Evolutionary conservation across 1,140 invertebrate species (phyloP).

Genomic region (Bombus confusus): DNA sequence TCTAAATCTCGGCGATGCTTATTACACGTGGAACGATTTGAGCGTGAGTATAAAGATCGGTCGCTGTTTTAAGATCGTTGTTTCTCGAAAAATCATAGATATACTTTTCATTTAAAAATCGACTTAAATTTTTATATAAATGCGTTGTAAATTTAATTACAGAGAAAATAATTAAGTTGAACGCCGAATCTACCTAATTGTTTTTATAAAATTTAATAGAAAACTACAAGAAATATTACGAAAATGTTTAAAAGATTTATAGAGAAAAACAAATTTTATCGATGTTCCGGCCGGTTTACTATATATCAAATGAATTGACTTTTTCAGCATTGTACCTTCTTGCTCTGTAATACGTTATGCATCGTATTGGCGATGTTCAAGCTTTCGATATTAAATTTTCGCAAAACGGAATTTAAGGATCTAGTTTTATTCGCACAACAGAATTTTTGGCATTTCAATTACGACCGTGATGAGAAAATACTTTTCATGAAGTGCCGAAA

Average conservation of each 20-base stretch:
- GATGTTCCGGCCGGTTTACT: not conserved
- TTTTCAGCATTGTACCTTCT: conserved; percentile 42
- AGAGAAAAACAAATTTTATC: not conserved
- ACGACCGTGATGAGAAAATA: conserved; percentile 32
- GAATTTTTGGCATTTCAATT: conserved; percentile 56
- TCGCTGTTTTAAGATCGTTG: not conserved
- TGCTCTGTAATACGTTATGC: conserved; percentile 36
- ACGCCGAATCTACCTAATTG: not conserved
- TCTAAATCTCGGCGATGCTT: conserved; percentile 44
- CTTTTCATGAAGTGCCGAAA: conserved; percentile 40
- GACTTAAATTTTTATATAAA: not conserved
- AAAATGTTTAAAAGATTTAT: not conserved
- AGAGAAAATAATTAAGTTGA: not conserved
- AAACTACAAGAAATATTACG: not conserved
- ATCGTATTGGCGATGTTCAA: conserved; percentile 50
- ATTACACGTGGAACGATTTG: conserved; percentile 41
- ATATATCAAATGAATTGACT: not conserved
- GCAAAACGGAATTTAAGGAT: conserved; percentile 25
- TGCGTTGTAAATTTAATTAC: not conserved
- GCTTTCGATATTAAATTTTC: not conserved
- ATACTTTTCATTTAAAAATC: not conserved
- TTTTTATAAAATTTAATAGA: not conserved
- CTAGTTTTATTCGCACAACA: conserved; percentile 47
- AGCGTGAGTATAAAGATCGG: conserved; percentile 38
- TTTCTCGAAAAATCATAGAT: not conserved